Conservation (phyloP, 2,797 vertebrate species). For the Acanthurus lineatus region DNA sequence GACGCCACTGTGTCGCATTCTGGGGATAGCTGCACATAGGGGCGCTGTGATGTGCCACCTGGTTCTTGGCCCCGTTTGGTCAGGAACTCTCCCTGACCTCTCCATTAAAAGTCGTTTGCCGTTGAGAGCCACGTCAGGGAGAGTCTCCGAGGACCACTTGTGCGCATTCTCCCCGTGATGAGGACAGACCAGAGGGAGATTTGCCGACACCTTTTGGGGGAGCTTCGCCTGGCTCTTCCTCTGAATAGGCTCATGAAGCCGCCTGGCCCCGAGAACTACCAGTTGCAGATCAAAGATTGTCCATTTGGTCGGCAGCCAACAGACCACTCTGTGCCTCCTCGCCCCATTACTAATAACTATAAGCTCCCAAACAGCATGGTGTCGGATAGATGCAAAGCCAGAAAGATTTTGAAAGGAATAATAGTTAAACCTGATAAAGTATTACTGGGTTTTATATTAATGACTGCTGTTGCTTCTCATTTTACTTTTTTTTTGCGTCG, state of each 20-base stretch:
- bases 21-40: conserved; percentile 84
- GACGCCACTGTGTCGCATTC: conserved; percentile 91
- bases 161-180: conserved; percentile 73
- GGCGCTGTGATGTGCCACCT: conserved; percentile 86
- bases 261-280: conserved; percentile 64
- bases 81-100: conserved; percentile 84
- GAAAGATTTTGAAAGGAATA: conserved; percentile 57
- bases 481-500: not conserved
- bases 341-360: conserved; percentile 63
- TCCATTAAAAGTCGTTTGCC: conserved; percentile 82
- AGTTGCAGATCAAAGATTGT: conserved; percentile 83
- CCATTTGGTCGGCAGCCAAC: conserved; percentile 77
- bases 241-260: conserved; percentile 58
- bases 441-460: conserved; percentile 28
- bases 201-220: conserved; percentile 78
- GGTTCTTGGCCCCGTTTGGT: conserved; percentile 78
- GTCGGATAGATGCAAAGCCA: conserved; percentile 61
- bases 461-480: not conserved
- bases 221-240: conserved; percentile 49
- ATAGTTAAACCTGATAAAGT: conserved; percentile 51
- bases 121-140: conserved; percentile 69
- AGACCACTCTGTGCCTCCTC: conserved; percentile 72
- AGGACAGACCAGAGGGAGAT: conserved; percentile 77
- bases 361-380: conserved; percentile 61
- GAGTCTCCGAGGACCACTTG: conserved; percentile 82